Evolutionary conservation across 2,113 vertebrate genomes (phyloP).

Genomic region (Boleophthalmus pectinirostris): DNA sequence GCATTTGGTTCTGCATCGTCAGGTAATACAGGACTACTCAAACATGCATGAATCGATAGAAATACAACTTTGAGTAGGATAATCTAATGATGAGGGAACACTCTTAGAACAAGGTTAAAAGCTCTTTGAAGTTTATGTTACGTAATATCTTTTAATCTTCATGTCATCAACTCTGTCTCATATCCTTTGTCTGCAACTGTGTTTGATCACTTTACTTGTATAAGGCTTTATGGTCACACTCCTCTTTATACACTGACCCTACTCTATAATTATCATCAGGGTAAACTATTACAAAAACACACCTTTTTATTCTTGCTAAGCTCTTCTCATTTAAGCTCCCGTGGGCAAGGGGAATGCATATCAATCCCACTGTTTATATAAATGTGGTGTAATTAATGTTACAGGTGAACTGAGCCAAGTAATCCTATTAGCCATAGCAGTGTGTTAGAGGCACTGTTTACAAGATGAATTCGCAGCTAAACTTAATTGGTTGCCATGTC

Average conservation of each 20-base stretch:
- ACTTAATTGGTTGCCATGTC: constrained; percentile 43
- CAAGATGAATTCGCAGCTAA: constrained; percentile 31
- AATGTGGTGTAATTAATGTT: constrained; percentile 21
- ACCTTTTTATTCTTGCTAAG: not conserved
- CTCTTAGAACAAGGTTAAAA: no score
- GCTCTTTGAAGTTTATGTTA: no score
- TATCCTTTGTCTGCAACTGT: not conserved
- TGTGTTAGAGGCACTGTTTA: constrained; percentile 26
- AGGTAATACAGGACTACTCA: no score
- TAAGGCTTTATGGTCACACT: not conserved
- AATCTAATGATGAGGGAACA: no score
- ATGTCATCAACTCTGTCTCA: not conserved
- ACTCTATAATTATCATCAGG: not conserved
- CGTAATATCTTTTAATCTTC: not conserved
- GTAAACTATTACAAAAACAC: not conserved
- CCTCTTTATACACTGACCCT: not conserved
- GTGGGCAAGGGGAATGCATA: not conserved
- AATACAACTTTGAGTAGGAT: no score
- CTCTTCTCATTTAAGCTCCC: not conserved
- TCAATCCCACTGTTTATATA: constrained; percentile 21
- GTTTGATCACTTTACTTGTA: not conserved
- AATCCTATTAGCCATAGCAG: constrained; percentile 46
- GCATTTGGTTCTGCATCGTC: no score
- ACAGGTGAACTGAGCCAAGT: constrained; percentile 23
- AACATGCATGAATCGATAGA: no score